Evolutionary conservation across 2,797 vertebrate genomes (phyloP), one percentile per base, ranked within the genome.

Genomic region (Muscicapa comitata): DNA sequence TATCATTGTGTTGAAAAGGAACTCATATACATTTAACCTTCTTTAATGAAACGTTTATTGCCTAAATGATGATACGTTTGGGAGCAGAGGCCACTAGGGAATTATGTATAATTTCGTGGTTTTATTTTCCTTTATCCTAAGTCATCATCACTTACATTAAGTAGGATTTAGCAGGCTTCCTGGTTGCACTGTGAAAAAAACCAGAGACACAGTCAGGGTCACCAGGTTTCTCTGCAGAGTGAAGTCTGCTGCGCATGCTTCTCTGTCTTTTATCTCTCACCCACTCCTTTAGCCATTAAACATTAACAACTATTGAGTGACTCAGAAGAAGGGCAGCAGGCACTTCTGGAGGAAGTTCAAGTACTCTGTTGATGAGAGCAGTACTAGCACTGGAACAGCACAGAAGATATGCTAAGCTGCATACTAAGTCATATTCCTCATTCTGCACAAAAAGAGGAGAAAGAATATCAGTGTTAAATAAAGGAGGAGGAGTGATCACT

Each of bases 231-330:
- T 73, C 89, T 5, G 76, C 70, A 88, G 89, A 94, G n/a, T 29
- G 57, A 90, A 93, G 90, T 74, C 58, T 86, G 85, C 66, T 95
- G 72, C 1, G 11, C 48, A 28, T 75, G 58, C 50, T 89, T 74
- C 81, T 65, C 88, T 85, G 55, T 51, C 89, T 94, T 95, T 88
- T 91, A 35, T 88, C 26, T 92, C 57, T 73, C 50, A 83, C 21
- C 48, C 14, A 13, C 45, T 91, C 71, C 62, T 91, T 62, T 37
- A 55, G 40, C 43, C 45, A 71, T 95, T 95, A 95, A 94, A 88
- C 35, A 91, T 94, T 96, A 96, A 96, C 70, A 58, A 37, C 92
- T 95, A 91, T 93, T 91, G 91, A 97, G 48, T 94, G 82, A 84
- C 76, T 84, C 82, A 76, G 53, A 79, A 93, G 84, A 94, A 93